Percentiles rank a stretch among this genome's conserved stretches.
phyloP scores from a whole-genome alignment of 2,113 vertebrate genomes.

The Lepidothrix coronata region DNA sequence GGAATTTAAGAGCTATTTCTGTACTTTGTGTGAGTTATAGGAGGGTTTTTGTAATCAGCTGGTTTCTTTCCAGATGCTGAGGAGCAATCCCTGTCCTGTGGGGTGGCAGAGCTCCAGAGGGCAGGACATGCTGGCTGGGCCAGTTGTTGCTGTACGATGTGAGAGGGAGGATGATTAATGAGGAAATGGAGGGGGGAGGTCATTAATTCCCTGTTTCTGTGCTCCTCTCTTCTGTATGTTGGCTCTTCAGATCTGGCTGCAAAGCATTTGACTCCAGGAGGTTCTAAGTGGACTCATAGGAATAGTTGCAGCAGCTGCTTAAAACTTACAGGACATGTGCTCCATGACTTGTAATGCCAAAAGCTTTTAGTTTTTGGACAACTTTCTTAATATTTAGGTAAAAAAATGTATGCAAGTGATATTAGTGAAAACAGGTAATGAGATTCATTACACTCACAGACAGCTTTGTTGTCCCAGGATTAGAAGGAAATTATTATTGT shows the following conservation, averaged over 20 bases:
- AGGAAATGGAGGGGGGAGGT: neutral
- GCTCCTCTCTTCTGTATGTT: neutral
- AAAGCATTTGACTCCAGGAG: neutral
- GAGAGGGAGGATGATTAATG: neutral
- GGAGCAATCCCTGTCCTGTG: neutral
- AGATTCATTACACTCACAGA: slow-evolving; percentile 3
- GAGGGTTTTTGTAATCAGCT: neutral
- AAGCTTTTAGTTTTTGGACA: neutral
- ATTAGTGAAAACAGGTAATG: slow-evolving; percentile 13
- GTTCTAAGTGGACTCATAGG: neutral
- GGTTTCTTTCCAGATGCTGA: neutral
- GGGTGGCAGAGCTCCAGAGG: neutral
- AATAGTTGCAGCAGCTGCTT: neutral
- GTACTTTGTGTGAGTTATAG: neutral
- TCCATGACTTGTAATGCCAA: neutral
- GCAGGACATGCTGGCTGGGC: neutral
- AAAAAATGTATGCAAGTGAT: neutral
- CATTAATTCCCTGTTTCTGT: neutral
- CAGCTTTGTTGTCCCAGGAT: neutral
- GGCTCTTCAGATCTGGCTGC: neutral
- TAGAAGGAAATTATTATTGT: neutral
- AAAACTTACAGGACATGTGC: neutral
- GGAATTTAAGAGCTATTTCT: neutral
- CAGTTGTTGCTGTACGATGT: neutral
- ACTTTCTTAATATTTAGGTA: neutral